These are phyloP conservation scores for Lepilemur ruficaudatus DNA, from an alignment of 2,797 vertebrate species.

Conservation along the genomic window DNA sequence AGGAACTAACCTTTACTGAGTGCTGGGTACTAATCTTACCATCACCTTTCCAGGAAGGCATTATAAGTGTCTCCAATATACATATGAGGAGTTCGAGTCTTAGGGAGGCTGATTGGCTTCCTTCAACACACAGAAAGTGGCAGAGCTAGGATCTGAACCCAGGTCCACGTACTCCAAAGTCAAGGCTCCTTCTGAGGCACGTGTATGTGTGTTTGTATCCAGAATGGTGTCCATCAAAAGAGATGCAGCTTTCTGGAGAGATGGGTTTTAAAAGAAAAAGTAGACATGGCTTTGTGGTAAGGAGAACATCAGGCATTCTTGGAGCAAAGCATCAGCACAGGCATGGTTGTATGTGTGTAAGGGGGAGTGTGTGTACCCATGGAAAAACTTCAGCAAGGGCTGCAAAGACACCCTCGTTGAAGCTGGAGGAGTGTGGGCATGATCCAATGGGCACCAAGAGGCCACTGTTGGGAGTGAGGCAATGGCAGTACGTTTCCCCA, in stretches of 20 bases:
- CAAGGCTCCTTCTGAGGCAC: not conserved
- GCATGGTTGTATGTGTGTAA: too few species aligned
- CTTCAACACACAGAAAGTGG: not conserved
- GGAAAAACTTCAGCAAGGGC: not conserved
- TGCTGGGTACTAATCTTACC: not conserved
- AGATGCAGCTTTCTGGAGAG: not conserved
- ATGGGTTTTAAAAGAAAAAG: not conserved
- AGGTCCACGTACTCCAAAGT: not conserved
- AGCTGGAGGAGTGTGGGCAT: not conserved
- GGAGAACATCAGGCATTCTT: not conserved
- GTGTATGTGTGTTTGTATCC: not conserved
- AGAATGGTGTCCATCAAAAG: not conserved
- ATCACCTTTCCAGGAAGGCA: not conserved
- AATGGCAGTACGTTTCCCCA: not conserved
- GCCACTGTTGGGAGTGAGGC: not conserved
- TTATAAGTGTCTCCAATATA: not conserved
- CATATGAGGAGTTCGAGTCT: not conserved
- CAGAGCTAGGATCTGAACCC: not conserved
- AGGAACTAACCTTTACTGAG: not conserved
- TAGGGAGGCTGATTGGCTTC: not conserved
- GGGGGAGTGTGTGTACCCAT: too few species aligned
- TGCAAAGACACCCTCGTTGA: not conserved
- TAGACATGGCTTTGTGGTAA: not conserved
- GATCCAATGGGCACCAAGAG: not conserved
- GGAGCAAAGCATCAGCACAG: conserved; percentile 7